Evolutionary conservation across 1,140 invertebrate species (phyloP).

Genomic region (Scylla paramamosain): DNA sequence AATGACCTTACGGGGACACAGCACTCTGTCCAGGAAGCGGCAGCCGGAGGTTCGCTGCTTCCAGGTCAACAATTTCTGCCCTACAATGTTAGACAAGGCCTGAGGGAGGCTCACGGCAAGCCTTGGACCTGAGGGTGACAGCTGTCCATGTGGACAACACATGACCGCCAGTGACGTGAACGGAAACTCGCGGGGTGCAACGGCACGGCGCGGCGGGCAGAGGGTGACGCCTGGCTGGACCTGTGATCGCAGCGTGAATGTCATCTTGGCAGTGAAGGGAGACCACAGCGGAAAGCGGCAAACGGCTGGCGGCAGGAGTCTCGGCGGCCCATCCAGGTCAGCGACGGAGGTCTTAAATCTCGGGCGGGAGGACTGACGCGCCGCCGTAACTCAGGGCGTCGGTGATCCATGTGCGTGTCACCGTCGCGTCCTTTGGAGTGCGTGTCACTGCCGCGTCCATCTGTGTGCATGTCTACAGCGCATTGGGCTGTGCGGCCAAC

Average conservation of each 20-base stretch:
- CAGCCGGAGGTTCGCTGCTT: background rate
- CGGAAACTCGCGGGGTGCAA: background rate
- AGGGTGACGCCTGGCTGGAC: background rate
- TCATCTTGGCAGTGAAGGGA: background rate
- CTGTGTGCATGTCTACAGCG: slow-evolving; percentile 37
- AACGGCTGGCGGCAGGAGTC: background rate
- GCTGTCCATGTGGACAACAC: background rate
- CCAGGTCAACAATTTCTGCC: background rate
- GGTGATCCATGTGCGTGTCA: slow-evolving; percentile 48
- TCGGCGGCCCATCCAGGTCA: slow-evolving; percentile 8
- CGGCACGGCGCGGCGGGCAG: background rate
- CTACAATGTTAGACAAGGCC: background rate
- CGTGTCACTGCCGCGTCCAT: slow-evolving; percentile 43
- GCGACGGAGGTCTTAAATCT: slow-evolving; percentile 47
- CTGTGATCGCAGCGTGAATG: background rate
- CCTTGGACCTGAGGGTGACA: background rate
- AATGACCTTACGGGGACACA: background rate
- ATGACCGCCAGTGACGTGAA: background rate
- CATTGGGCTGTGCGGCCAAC: slow-evolving; percentile 43
- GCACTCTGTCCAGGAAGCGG: background rate
- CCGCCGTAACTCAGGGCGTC: slow-evolving; percentile 34
- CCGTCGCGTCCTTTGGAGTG: slow-evolving; percentile 41
- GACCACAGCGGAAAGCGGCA: background rate
- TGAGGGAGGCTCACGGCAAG: background rate
- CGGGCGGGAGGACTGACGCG: background rate